phyloP scores from a whole-genome alignment of 2,888 invertebrate species.

The Agrotis segetum region DNA sequence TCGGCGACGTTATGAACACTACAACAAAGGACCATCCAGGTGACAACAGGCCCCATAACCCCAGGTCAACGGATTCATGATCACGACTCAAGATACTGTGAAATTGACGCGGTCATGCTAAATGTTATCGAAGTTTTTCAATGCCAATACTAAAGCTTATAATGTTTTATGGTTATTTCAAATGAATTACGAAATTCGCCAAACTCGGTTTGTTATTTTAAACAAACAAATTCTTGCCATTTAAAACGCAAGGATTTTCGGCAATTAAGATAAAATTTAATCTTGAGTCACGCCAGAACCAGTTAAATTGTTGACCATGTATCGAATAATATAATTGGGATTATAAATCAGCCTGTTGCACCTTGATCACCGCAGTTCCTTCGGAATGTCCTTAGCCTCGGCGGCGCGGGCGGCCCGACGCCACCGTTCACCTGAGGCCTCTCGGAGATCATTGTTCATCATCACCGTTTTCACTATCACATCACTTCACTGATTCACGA shows the following conservation, averaged over 20 bases:
- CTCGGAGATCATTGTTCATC: conserved; percentile 88
- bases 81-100: conserved; percentile 52
- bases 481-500: conserved; percentile 63
- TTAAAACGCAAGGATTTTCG: conserved; percentile 52
- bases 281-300: conserved; percentile 62
- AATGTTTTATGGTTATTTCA: conserved; percentile 35
- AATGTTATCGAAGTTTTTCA: conserved; percentile 41
- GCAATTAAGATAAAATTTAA: conserved; percentile 45
- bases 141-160: conserved; percentile 50
- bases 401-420: conserved; percentile 82
- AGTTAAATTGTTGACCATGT: conserved; percentile 59
- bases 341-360: conserved; percentile 76
- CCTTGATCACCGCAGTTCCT: conserved; percentile 92
- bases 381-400: conserved; percentile 89
- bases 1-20: conserved; percentile 91
- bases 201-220: conserved; percentile 42
- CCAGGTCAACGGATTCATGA: conserved; percentile 37
- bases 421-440: conserved; percentile 85
- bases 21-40: conserved; percentile 76
- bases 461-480: conserved; percentile 80
- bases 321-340: conserved; percentile 62
- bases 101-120: conserved; percentile 51
- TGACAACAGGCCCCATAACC: conserved; percentile 61
- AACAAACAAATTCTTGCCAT: conserved; percentile 46
- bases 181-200: conserved; percentile 32